phyloP scores from a whole-genome alignment of 2,797 vertebrate genomes.

The Muscicapa striata region DNA sequence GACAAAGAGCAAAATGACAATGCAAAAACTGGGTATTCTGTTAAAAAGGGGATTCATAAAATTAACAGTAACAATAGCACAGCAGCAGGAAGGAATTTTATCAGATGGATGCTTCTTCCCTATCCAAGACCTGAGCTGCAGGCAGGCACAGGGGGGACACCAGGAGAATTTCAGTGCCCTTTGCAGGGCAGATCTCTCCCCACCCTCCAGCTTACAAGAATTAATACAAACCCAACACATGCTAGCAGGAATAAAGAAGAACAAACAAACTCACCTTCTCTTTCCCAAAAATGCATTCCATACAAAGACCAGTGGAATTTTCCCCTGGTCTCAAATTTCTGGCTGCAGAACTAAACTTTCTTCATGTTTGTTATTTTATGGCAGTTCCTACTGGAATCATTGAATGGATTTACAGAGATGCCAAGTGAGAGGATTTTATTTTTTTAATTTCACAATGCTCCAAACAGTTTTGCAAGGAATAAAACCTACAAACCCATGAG shows the following conservation, averaged over 20 bases:
- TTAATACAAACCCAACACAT: neutral
- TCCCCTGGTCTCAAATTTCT: neutral
- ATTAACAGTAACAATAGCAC: neutral
- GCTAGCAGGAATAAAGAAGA: neutral
- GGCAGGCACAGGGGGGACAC: neutral
- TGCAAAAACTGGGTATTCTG: neutral
- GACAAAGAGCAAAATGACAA: conserved; percentile 29
- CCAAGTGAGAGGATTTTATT: neutral
- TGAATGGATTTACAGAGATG: neutral
- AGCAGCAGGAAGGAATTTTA: conserved; percentile 5
- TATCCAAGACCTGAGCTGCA: neutral
- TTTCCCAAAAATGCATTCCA: neutral
- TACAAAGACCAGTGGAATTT: neutral
- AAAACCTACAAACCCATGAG: neutral
- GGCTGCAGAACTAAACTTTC: neutral
- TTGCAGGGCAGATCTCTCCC: neutral
- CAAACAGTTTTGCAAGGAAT: neutral
- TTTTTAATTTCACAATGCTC: neutral
- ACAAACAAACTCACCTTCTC: neutral
- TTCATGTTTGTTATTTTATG: neutral
- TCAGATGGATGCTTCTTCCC: neutral
- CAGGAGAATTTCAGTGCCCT: neutral
- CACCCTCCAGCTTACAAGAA: neutral
- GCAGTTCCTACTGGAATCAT: neutral
- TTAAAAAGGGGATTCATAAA: conserved; percentile 16